phyloP scores from a whole-genome alignment of 2,888 invertebrate species.

The Cryptophagus acutangulus region DNA sequence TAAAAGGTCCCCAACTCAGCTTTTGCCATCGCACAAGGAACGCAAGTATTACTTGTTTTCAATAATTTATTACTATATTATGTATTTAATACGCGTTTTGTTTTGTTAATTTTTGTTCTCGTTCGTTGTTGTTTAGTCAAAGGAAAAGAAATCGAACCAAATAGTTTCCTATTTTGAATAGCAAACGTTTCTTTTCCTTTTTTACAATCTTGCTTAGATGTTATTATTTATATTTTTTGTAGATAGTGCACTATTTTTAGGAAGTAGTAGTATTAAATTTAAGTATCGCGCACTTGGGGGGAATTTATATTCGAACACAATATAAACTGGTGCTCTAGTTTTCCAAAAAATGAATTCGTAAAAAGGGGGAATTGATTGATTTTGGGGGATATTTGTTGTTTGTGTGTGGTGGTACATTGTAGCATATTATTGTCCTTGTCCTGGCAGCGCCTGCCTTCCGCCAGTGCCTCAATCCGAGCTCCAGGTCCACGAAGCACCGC shows the following conservation, averaged over 20 bases:
- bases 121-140: conserved; percentile 44
- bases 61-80: conserved; percentile 19
- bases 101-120: conserved; percentile 33
- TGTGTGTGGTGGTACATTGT: conserved; percentile 42
- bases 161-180: too few species aligned
- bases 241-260: conserved; percentile 27
- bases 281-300: too few species aligned
- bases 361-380: not conserved
- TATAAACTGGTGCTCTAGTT: too few species aligned
- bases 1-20: conserved; percentile 16
- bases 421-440: conserved; percentile 42
- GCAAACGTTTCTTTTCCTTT: too few species aligned
- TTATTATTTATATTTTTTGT: conserved; percentile 28
- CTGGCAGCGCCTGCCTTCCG: conserved; percentile 44
- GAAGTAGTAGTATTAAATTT: too few species aligned
- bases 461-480: conserved; percentile 40
- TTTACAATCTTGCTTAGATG: conserved; percentile 16
- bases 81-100: conserved; percentile 21
- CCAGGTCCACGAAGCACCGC: conserved; percentile 45
- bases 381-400: conserved; percentile 20
- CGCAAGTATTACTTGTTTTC: conserved; percentile 42
- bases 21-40: conserved; percentile 38
- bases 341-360: too few species aligned
- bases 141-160: too few species aligned
- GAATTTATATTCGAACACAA: too few species aligned